A percentile compares a stretch with the other conserved stretches of the same genome.
phyloP scores from a whole-genome alignment of 2,888 invertebrate genomes.

The Halictus quadricinctus region DNA sequence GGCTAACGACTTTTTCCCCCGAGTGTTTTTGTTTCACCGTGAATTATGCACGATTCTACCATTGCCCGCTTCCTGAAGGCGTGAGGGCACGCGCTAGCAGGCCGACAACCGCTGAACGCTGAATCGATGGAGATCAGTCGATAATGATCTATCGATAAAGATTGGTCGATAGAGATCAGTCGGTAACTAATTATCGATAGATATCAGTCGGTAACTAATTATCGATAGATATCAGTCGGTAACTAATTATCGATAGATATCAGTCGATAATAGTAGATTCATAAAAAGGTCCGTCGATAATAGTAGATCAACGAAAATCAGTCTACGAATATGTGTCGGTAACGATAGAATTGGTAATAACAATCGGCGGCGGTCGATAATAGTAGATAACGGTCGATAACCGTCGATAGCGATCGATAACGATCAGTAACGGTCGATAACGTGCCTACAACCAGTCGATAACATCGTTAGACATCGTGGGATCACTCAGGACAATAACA shows the following conservation, averaged over 20 bases:
- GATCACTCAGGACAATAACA: neutral
- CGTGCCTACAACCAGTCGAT: too few relatives aligned
- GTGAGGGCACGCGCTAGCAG: too few relatives aligned
- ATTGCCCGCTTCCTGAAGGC: neutral
- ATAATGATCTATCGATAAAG: neutral
- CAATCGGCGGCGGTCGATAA: too few relatives aligned
- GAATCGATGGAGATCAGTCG: neutral
- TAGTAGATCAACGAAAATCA: neutral
- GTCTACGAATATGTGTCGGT: too few relatives aligned
- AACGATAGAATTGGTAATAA: too few relatives aligned
- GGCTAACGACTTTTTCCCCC: slow-evolving; percentile 31
- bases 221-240: neutral
- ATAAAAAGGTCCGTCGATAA: neutral
- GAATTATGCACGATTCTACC: neutral
- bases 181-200: neutral
- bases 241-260: neutral
- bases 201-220: neutral
- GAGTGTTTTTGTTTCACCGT: slow-evolving; percentile 18
- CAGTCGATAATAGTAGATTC: neutral
- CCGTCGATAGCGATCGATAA: too few relatives aligned
- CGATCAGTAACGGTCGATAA: too few relatives aligned
- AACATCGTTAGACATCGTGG: neutral
- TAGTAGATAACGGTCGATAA: too few relatives aligned
- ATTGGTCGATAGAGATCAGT: neutral
- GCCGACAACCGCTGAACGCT: neutral